Evolutionary conservation across 2,797 vertebrate species (phyloP).

Genomic region (Enteromius treurensis): DNA sequence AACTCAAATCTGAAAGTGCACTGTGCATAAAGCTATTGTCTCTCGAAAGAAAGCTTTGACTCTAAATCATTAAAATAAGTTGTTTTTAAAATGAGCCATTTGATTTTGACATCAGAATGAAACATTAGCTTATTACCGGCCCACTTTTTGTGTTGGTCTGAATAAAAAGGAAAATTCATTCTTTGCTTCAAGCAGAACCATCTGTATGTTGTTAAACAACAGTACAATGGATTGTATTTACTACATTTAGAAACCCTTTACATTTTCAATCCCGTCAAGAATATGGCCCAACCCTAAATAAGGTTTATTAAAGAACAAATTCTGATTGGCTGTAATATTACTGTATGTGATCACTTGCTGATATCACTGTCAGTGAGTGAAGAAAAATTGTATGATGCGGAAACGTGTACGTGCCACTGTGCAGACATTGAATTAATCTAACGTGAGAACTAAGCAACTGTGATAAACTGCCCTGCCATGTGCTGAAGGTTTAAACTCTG

Average conservation of each 20-base stretch:
- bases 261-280: background rate
- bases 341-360: background rate
- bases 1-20: too few relatives aligned
- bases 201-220: background rate
- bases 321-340: background rate
- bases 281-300: background rate
- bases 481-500: slow-evolving; percentile 5
- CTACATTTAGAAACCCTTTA: background rate
- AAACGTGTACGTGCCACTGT: background rate
- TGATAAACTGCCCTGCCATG: slow-evolving; percentile 28
- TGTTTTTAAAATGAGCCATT: too few relatives aligned
- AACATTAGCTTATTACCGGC: too few relatives aligned
- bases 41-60: too few relatives aligned
- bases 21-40: too few relatives aligned
- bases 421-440: background rate
- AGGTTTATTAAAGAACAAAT: background rate
- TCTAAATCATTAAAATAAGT: too few relatives aligned
- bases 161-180: too few relatives aligned
- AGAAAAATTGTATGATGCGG: background rate
- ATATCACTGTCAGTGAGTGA: background rate
- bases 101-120: too few relatives aligned
- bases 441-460: background rate
- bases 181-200: background rate
- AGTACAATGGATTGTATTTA: background rate
- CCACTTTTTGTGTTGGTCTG: too few relatives aligned